These are phyloP conservation scores for Trichogramma dendrolimi DNA, from an alignment of 2,888 invertebrate genomes.

Conservation along the genomic window DNA sequence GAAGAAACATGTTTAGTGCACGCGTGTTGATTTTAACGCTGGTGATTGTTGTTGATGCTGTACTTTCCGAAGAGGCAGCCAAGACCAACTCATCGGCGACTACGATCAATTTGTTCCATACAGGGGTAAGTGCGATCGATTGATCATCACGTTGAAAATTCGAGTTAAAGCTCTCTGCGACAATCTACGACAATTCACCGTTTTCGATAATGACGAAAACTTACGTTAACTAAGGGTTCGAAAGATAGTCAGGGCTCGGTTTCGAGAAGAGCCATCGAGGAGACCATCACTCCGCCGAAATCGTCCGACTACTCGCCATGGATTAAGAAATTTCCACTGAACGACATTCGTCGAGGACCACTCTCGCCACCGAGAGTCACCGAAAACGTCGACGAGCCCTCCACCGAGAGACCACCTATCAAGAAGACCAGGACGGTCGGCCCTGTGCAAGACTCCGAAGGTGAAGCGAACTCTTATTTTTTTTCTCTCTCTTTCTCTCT, in stretches of 20 bases:
- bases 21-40: neutral
- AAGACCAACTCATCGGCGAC: neutral
- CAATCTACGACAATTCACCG: too few relatives aligned
- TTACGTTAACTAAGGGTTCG: too few relatives aligned
- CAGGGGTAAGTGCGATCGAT: too few relatives aligned
- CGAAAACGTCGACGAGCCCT: constrained; percentile 18
- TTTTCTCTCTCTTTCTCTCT: neutral
- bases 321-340: constrained; percentile 9
- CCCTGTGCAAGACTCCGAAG: neutral
- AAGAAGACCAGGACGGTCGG: constrained; percentile 23
- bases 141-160: too few relatives aligned
- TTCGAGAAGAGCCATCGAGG: constrained; percentile 21
- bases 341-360: neutral
- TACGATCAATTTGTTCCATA: too few relatives aligned
- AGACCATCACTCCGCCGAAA: constrained; percentile 17
- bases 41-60: neutral
- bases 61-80: constrained; percentile 1
- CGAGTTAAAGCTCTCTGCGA: too few relatives aligned
- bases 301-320: constrained; percentile 14
- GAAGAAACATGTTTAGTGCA: constrained; percentile 3
- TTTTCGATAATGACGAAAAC: too few relatives aligned
- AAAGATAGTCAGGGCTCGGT: too few relatives aligned
- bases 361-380: constrained; percentile 10
- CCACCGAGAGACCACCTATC: constrained; percentile 3
- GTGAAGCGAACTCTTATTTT: neutral